Evolutionary conservation across 2,797 vertebrate species (phyloP).

Genomic region (Iguana delicatissima): DNA sequence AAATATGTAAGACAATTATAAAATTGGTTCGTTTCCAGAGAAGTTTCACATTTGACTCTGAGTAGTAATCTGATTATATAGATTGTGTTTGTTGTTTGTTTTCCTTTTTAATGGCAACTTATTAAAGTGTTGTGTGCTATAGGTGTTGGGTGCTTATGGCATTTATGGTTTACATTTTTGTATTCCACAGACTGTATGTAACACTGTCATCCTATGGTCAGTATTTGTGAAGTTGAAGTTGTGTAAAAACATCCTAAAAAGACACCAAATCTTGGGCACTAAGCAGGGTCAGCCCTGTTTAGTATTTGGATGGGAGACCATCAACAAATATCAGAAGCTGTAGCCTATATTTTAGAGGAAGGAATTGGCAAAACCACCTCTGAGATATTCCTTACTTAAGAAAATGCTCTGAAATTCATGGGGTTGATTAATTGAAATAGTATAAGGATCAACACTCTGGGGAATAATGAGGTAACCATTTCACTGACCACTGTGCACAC

Average conservation of each 20-base stretch:
- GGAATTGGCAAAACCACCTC: too few relatives aligned
- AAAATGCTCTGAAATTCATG: too few relatives aligned
- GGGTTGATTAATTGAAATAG: neutral
- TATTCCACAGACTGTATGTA: neutral
- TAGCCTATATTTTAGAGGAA: too few relatives aligned
- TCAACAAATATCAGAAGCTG: too few relatives aligned
- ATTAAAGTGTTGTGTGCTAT: neutral
- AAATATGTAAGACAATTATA: neutral
- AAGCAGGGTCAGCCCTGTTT: too few relatives aligned
- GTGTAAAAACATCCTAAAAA: neutral
- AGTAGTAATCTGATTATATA: neutral
- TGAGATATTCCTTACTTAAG: too few relatives aligned
- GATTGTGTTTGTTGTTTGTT: neutral
- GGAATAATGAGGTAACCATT: neutral
- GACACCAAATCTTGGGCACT: too few relatives aligned
- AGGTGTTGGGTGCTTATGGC: neutral
- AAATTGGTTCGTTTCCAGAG: neutral
- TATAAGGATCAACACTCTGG: neutral
- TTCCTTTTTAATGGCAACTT: neutral
- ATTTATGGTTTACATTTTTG: neutral
- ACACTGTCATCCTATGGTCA: neutral
- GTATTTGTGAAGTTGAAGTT: neutral
- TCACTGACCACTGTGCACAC: neutral
- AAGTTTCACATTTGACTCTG: neutral
- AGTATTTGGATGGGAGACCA: too few relatives aligned